Evolutionary conservation across 2,113 vertebrate genomes (phyloP).

Genomic region (Boulengeromyrus knoepffleri): DNA sequence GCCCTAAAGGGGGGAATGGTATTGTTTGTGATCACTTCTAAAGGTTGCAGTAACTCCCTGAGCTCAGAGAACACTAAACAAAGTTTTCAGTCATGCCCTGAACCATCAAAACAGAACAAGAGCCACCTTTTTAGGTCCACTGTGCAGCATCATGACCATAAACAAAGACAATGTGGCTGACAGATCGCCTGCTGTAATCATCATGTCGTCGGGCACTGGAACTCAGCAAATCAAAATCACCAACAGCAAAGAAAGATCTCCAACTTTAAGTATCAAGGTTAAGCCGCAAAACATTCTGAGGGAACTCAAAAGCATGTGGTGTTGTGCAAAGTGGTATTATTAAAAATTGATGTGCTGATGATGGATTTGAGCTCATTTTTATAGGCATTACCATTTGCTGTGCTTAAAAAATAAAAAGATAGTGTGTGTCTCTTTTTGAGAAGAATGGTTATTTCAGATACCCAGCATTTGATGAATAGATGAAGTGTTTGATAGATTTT

Average conservation of each 20-base stretch:
- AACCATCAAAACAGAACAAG: background rate
- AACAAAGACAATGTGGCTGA: background rate
- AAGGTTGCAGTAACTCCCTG: background rate
- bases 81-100: background rate
- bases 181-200: background rate
- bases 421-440: background rate
- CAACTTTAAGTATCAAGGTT: background rate
- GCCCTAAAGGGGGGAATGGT: background rate
- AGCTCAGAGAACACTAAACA: background rate
- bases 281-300: background rate
- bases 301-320: background rate
- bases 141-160: background rate
- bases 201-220: background rate
- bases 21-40: background rate
- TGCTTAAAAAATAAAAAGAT: background rate
- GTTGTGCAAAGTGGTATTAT: background rate
- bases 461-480: background rate
- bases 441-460: background rate
- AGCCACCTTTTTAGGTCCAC: background rate
- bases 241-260: background rate
- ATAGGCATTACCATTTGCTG: background rate
- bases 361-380: constrained; percentile 1
- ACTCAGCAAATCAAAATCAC: background rate
- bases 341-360: background rate
- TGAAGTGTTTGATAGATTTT: background rate